Evolutionary conservation across 2,888 invertebrate genomes (phyloP), one percentile per base, ranked within the genome.

Genomic region (Coremacera marginata): DNA sequence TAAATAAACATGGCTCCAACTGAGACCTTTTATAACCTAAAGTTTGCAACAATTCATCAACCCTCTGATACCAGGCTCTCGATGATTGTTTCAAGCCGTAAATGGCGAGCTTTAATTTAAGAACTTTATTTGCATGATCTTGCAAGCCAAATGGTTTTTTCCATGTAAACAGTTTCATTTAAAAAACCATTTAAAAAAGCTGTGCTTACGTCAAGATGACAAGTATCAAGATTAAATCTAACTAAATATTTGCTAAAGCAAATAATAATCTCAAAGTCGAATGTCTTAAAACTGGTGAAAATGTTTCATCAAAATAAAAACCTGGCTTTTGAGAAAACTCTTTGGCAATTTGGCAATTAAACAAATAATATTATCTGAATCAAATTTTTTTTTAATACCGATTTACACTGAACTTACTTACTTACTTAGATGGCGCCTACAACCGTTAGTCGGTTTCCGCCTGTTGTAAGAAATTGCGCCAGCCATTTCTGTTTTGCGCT

Each of bases 181-280:
- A 52, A 52, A 52, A 52, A 52, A n/a, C 52, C 52, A 31, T 31
- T 31, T 31, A 31, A 31, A 31, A 31, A 31, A 31, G 31, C 31
- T 31, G 31, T 31, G 3, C 7, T 52, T 14, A 52, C 52, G 7
- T 52, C 52, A 52, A 52, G 52, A 52, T 52, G 52, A 52, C 52
- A 52, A n/a, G 7, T 52, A 52, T 52, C 52, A 52, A 52, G 52
- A 52, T 52, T 52, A 3, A 3, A 52, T 52, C 52, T 52, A 52
- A 52, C 52, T 52, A n/a, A n/a, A n/a, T n/a, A n/a, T n/a, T n/a
- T n/a, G 52, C 52, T 52, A 52, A 52, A 52, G 52, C 52, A 52
- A 52, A 52, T 52, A 52, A 52, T 52, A n/a, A n/a, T 52, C 52
- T 52, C 52, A 52, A 3, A 52, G 52, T 52, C 52, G 52, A 52